Percentiles rank a stretch among this genome's conserved stretches.
These are phyloP conservation scores for Pogonocichla stellata DNA, from an alignment of 2,113 vertebrate genomes.

Conservation along the genomic window DNA sequence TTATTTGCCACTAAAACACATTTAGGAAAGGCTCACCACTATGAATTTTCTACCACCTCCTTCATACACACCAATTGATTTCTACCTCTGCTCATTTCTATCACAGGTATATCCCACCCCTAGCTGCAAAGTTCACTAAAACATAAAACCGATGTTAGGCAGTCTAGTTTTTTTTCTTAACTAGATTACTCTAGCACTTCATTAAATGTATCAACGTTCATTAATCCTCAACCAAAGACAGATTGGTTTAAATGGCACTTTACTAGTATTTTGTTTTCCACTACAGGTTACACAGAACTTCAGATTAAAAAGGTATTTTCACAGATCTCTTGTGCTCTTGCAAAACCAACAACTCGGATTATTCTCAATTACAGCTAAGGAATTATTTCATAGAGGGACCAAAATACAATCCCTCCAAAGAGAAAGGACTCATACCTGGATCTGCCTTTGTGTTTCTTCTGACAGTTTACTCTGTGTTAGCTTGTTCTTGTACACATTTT, in stretches of 20 bases:
- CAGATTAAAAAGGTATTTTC: not conserved
- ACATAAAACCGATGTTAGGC: not conserved
- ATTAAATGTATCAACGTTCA: not conserved
- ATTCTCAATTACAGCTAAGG: not conserved
- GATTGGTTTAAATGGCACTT: not conserved
- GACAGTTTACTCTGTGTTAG: slow-evolving; percentile 81
- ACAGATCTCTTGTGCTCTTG: not conserved
- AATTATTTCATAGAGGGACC: not conserved
- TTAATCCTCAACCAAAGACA: not conserved
- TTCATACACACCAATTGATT: not conserved
- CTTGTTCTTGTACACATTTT: slow-evolving; percentile 82
- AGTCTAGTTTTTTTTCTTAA: not conserved
- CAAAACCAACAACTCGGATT: not conserved
- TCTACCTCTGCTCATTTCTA: not conserved
- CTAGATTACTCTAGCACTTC: not conserved
- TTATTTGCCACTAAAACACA: not conserved
- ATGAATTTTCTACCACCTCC: not conserved
- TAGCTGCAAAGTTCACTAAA: not conserved
- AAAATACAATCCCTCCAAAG: not conserved
- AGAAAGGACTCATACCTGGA: slow-evolving; percentile 79
- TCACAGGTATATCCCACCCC: not conserved
- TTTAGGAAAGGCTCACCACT: not conserved
- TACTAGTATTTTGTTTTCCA: not conserved
- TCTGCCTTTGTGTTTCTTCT: slow-evolving; percentile 80
- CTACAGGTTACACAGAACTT: not conserved